These are phyloP conservation scores for Gallinago solitaria DNA, from an alignment of 2,797 vertebrate species.

Conservation along the genomic window DNA sequence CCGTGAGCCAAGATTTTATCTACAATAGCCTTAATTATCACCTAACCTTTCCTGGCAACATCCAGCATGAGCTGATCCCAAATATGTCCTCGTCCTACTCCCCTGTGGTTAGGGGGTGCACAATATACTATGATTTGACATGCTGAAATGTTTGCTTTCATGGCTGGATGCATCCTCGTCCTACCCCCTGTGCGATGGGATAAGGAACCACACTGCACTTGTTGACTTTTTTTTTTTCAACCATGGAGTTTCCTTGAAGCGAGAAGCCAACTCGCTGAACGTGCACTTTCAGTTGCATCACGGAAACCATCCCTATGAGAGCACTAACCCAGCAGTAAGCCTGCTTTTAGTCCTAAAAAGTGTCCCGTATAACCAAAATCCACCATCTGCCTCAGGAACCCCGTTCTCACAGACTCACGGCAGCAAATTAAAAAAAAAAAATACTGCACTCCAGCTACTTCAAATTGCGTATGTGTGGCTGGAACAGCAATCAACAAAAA, in stretches of 20 bases:
- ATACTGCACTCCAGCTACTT: not conserved
- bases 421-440: not conserved
- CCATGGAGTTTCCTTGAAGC: not conserved
- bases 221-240: not conserved
- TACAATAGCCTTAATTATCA: not conserved
- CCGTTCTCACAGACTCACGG: not conserved
- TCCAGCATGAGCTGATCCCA: not conserved
- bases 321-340: not conserved
- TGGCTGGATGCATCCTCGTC: not conserved
- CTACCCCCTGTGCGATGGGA: not conserved
- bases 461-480: not conserved
- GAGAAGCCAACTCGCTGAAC: not conserved
- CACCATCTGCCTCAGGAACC: not conserved
- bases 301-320: not conserved
- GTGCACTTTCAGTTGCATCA: not conserved
- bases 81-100: not conserved
- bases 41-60: not conserved
- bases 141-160: not conserved
- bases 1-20: constrained; percentile 17
- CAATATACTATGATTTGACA: not conserved
- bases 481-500: not conserved
- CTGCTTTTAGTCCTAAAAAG: not conserved
- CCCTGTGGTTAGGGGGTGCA: not conserved
- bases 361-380: not conserved
- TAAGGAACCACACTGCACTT: not conserved